These are phyloP conservation scores for Muscicapa striata DNA, from an alignment of 2,797 vertebrate genomes.

Conservation along the genomic window DNA sequence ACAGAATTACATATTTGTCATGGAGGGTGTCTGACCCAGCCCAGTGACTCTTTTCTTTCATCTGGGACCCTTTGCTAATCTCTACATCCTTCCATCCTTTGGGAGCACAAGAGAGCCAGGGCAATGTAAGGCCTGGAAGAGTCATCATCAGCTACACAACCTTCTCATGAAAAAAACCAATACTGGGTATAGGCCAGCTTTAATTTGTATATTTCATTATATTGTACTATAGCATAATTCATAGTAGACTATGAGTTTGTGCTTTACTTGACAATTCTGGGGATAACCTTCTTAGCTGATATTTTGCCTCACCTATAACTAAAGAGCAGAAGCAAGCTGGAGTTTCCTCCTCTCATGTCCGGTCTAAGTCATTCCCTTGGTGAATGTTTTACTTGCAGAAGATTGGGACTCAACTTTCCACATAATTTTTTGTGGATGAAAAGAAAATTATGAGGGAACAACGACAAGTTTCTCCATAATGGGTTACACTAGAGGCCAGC, in stretches of 20 bases:
- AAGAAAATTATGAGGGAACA: neutral
- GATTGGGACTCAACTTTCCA: neutral
- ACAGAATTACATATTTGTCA: neutral
- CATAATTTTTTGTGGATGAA: neutral
- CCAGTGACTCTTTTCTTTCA: neutral
- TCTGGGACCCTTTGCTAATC: neutral
- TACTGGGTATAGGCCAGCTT: neutral
- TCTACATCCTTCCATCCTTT: neutral
- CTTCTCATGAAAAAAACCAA: neutral
- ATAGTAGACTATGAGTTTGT: neutral
- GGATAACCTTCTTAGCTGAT: neutral
- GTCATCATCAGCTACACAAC: neutral
- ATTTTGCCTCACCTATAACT: neutral
- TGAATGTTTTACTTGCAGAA: neutral
- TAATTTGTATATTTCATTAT: neutral
- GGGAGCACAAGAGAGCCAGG: neutral
- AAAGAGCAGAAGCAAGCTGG: neutral
- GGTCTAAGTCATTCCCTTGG: neutral
- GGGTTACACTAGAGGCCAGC: neutral
- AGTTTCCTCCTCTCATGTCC: neutral
- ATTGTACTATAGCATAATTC: neutral
- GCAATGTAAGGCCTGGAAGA: neutral
- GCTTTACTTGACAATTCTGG: neutral
- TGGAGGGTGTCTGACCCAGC: neutral
- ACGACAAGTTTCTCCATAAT: neutral